Percentiles rank a stretch among this genome's conserved stretches.
Evolutionary conservation across 1,140 invertebrate species (phyloP).

Genomic region (Drosophila setifemur): DNA sequence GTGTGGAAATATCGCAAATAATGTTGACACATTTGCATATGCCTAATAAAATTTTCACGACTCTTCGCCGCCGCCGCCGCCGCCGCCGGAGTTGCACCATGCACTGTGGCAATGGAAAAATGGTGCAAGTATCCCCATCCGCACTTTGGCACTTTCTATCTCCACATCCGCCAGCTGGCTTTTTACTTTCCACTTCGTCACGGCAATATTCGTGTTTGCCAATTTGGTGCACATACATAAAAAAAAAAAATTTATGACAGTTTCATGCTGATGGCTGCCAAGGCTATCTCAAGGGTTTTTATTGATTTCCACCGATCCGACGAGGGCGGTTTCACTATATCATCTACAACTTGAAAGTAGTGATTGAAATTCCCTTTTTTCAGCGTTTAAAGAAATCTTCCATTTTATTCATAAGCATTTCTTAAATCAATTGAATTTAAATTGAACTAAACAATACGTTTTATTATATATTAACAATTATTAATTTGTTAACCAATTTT

Average conservation of each 20-base stretch:
- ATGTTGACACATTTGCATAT: conserved; percentile 82
- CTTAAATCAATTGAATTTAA: no score
- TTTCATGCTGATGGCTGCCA: conserved; percentile 75
- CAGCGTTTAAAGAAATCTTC: no score
- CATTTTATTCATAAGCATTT: no score
- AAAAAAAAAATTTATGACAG: conserved; percentile 80
- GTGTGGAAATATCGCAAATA: conserved; percentile 74
- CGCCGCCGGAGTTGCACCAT: conserved; percentile 28
- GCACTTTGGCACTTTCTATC: conserved; percentile 53
- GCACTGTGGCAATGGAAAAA: no score
- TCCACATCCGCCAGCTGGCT: conserved; percentile 24
- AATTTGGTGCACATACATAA: conserved; percentile 66
- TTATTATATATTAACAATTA: no score
- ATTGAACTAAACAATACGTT: no score
- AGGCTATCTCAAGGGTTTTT: conserved; percentile 42
- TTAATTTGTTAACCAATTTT: no score
- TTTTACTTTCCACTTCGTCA: conserved; percentile 49
- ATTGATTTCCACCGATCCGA: conserved; percentile 33
- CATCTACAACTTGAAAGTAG: no score
- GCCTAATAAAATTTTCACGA: conserved; percentile 75
- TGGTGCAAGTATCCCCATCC: conserved; percentile 36
- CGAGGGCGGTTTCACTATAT: background rate
- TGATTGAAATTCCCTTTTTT: no score
- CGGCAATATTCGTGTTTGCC: conserved; percentile 62
- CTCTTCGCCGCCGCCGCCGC: background rate